Evolutionary conservation across 2,797 vertebrate species (phyloP), one percentile per base, ranked within the genome.

Genomic region (Chloroceryle amazona): DNA sequence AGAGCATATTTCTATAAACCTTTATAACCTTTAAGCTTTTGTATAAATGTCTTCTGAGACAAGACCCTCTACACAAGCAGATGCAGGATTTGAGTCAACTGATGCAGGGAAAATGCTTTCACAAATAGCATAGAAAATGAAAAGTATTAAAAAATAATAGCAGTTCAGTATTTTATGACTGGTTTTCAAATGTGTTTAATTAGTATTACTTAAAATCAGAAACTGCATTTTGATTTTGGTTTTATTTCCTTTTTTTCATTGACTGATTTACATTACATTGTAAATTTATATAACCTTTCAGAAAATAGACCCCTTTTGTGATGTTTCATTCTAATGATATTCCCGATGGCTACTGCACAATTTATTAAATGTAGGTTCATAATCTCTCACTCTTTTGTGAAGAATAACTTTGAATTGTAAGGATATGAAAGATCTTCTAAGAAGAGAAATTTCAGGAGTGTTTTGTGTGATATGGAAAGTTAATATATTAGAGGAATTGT

Each of bases 201-300:
- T 86, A 63, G 21, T 65, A 57, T n/a, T 52, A 55, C 5, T 58
- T 42, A 46, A n/a, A 31, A 9, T 1, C 1, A 23, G 16, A 90
- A 41, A 46, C 3, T 11, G 1, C 9, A 0, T 49, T 68, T 79
- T 46, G 0, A 1, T 42, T 41, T 79, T 29, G 4, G 1, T 41
- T 79, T 68, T 39, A 1, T 42, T 83, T 47, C 14, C 4, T 37
- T 81, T 81, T 76, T 65, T 90, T 13, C 11, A 71, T 61, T 37
- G 22, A 14, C 9, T 44, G 31, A 67, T 6, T 51, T 76, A 3
- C 7, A 42, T 35, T 76, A 25, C 0, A 12, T 51, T 88, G 13
- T 33, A 60, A 70, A 85, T 55, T 82, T 35, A 52, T 13, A n/a
- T 15, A 46, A 8, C 4, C 5, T 79, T 81, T 88, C 55, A 76